Conservation (phyloP, 2,797 vertebrate species). For the Coracias cyanogaster region DNA sequence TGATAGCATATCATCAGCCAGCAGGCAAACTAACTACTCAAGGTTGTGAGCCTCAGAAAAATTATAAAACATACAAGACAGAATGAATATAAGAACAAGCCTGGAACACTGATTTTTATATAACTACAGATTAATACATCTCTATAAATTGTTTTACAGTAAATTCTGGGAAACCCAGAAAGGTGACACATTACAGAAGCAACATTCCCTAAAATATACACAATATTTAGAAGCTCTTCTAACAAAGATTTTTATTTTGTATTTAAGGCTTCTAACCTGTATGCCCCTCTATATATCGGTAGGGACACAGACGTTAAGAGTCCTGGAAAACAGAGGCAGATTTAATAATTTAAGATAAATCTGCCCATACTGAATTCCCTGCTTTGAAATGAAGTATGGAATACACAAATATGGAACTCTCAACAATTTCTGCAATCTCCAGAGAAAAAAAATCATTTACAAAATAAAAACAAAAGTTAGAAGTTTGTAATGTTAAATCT, state of each 20-base stretch:
- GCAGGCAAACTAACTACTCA: not conserved
- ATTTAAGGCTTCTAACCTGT: not conserved
- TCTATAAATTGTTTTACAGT: not conserved
- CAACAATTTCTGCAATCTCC: not conserved
- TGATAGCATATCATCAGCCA: not conserved
- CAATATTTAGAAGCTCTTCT: not conserved
- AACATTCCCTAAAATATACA: not conserved
- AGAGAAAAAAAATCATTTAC: not conserved
- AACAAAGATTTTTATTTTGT: not conserved
- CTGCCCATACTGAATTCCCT: not conserved
- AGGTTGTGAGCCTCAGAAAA: not conserved
- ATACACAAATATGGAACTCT: not conserved
- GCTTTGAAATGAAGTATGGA: constrained; percentile 22
- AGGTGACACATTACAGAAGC: not conserved
- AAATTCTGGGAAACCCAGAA: not conserved
- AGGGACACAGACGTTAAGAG: not conserved
- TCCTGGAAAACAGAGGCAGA: not conserved
- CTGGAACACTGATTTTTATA: not conserved
- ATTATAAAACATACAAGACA: not conserved
- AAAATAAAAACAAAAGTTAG: not conserved
- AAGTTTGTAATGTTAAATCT: not conserved
- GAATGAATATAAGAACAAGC: not conserved
- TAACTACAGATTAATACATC: not conserved
- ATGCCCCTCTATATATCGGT: not conserved
- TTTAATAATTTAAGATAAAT: not conserved